A percentile compares a stretch with the other conserved stretches of the same genome.
phyloP scores from a whole-genome alignment of 2,113 vertebrate species.

The Zootoca vivipara region DNA sequence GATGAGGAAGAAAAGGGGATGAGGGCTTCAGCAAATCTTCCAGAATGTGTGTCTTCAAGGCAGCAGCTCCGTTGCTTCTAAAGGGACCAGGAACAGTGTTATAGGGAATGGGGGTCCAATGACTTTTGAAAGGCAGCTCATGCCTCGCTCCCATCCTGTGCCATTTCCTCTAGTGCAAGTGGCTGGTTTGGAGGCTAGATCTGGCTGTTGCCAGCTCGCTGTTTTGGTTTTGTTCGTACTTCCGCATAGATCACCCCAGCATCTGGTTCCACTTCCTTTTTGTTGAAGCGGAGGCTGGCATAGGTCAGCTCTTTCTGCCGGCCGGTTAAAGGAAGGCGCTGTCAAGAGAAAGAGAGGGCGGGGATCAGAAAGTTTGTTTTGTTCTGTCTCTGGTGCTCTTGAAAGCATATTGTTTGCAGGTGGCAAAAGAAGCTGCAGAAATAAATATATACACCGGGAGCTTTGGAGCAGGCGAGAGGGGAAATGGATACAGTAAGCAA shows the following conservation, averaged over 20 bases:
- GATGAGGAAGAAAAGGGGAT: too few relatives aligned
- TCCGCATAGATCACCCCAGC: conserved; percentile 16
- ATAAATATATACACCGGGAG: too few relatives aligned
- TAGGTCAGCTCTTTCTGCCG: background rate
- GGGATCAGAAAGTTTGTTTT: background rate
- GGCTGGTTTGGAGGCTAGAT: background rate
- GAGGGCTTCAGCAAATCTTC: background rate
- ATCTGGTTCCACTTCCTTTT: background rate
- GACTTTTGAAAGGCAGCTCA: background rate
- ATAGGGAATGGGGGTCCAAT: background rate
- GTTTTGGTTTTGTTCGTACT: background rate
- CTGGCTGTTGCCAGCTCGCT: background rate
- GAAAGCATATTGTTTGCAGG: background rate
- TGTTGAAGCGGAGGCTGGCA: background rate
- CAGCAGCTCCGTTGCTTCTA: background rate
- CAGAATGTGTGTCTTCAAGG: background rate
- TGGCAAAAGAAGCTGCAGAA: too few relatives aligned
- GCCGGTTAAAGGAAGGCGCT: background rate
- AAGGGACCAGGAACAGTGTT: too few relatives aligned
- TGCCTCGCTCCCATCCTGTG: background rate
- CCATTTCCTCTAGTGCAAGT: background rate
- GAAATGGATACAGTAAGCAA: background rate
- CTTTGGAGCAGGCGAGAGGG: background rate
- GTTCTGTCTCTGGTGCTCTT: background rate
- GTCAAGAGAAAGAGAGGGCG: background rate